Evolutionary conservation across 2,113 vertebrate genomes (phyloP).

Genomic region (Thamnophis sirtalis): DNA sequence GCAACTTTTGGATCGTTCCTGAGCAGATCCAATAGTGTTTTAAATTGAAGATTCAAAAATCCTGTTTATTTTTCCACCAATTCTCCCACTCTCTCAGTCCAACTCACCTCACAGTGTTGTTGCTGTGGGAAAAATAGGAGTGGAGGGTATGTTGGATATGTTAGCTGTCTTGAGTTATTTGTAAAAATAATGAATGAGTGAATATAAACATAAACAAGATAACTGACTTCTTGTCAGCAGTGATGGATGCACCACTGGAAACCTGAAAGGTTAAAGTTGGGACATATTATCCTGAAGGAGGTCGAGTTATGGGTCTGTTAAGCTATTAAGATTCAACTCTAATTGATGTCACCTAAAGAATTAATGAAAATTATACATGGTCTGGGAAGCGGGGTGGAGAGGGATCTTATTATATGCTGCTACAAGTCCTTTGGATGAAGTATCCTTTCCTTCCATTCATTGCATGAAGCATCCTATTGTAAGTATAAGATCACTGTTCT

Average conservation of each 20-base stretch:
- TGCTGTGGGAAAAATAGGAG: not conserved
- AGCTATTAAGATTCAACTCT: not conserved
- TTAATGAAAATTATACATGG: not conserved
- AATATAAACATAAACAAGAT: not conserved
- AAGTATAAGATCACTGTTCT: slow-evolving; percentile 37
- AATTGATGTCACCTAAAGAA: not conserved
- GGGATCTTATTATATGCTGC: not conserved
- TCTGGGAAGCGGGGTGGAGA: not conserved
- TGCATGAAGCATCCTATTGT: slow-evolving; percentile 46
- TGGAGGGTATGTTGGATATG: not conserved
- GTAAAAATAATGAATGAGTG: not conserved
- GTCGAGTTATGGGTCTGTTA: not conserved
- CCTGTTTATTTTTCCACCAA: not conserved
- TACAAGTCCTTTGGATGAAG: not conserved
- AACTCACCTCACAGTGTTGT: not conserved
- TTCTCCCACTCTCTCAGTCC: not conserved
- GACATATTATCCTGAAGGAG: not conserved
- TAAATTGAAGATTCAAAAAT: not conserved
- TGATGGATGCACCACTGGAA: not conserved
- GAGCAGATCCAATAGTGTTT: not conserved
- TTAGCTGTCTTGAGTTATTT: not conserved
- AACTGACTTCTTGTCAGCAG: not conserved
- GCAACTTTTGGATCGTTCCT: not conserved
- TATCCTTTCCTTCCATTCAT: slow-evolving; percentile 31
- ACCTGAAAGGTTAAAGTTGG: not conserved